Base-by-base conservation (phyloP, 2,797 vertebrate genomes). In the Enteromius fasciolatus region DNA sequence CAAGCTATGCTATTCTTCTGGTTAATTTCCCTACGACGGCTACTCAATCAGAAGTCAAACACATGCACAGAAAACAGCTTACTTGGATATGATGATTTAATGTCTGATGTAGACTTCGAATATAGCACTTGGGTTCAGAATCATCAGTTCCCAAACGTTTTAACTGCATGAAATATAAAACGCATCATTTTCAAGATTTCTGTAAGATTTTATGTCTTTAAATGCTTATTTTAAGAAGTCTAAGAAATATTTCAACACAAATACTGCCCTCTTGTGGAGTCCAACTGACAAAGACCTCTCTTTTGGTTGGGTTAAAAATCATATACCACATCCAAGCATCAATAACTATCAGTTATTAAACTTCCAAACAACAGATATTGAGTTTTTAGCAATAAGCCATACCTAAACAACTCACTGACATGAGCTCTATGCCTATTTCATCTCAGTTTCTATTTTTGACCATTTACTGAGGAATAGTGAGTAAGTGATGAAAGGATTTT, bases 261-360 rank as follows among this genome's bases (percentile, higher is more conserved):
- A 66, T 18, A 75, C 80, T 75, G 70, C 44, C 80, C 80, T 54
- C 80, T 66, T 41, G 80, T 81, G 80, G 59, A 18, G 28, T 61
- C 23, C 18, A 3, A 25, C n/a, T 23, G 52, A 75, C 1, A 31
- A 46, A 44, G 8, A 20, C 0, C 23, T 46, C 25, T 8, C 39
- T 5, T 33, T 6, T 61, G 52, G 52, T 20, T 3, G 25, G 18
- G n/a, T 61, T 23, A 61, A 5, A 44, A 44, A n/a, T 15, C 25
- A 8, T 4, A 14, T 3, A 48, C 18, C n/a, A n/a, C n/a, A 46
- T 77, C n/a, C 17, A 28, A 46, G 61, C 31, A 66, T 50, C 8
- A 17, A 52, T 25, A 25, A 2, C 20, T 67, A 36, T 36, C n/a
- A 17, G n/a, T 36, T 50, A 50, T 15, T 17, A 5, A 14, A 12